phyloP scores from a whole-genome alignment of 2,797 vertebrate species.

The Dipus sagitta region DNA sequence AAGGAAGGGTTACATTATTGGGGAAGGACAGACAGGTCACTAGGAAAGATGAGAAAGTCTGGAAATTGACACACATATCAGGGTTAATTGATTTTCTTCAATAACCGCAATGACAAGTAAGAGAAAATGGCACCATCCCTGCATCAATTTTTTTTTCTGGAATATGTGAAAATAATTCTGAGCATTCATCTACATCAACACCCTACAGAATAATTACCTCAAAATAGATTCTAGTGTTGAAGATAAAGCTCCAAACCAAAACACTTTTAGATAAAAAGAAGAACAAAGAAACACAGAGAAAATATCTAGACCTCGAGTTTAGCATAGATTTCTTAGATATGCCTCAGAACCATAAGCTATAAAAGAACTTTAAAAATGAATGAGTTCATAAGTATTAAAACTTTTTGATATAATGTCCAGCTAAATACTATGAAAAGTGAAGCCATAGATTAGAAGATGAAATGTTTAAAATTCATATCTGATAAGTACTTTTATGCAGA shows the following conservation, averaged over 20 bases:
- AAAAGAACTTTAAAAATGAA: neutral
- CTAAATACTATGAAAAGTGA: neutral
- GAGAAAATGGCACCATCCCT: neutral
- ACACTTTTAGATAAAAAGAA: neutral
- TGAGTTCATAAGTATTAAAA: slow-evolving; percentile 17
- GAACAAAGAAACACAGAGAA: neutral
- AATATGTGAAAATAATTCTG: neutral
- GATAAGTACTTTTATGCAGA: neutral
- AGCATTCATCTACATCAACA: neutral
- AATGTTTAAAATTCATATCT: neutral
- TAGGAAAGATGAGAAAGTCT: neutral
- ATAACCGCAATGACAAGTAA: neutral
- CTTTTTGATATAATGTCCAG: neutral
- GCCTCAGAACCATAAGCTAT: neutral
- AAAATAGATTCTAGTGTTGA: neutral
- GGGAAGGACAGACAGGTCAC: neutral
- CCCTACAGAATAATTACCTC: neutral
- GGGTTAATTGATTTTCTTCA: neutral
- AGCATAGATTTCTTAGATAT: neutral
- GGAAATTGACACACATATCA: slow-evolving; percentile 1
- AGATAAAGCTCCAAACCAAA: slow-evolving; percentile 2
- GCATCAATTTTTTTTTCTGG: neutral
- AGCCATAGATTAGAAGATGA: neutral
- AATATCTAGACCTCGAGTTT: slow-evolving; percentile 1
- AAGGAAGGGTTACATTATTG: neutral